phyloP scores from a whole-genome alignment of 2,113 vertebrate species.

The Clarias batrachus region DNA sequence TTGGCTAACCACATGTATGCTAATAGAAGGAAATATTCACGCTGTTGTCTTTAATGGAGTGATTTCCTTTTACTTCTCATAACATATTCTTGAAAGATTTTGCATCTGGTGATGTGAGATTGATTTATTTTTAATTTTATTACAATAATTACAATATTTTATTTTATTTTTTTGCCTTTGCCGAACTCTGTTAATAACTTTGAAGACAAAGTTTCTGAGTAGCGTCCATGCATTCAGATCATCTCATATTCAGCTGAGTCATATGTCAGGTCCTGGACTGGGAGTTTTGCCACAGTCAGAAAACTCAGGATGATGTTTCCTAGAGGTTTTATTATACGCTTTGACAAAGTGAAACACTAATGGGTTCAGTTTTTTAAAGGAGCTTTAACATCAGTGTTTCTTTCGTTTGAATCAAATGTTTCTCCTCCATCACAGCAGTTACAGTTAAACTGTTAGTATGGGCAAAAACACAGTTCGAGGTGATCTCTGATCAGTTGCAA shows the following conservation, averaged over 20 bases:
- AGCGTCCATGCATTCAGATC: conserved; percentile 25
- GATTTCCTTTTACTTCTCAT: background rate
- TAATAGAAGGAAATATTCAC: background rate
- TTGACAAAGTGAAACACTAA: background rate
- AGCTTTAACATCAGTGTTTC: too few species aligned
- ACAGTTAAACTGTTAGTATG: background rate
- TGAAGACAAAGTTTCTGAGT: background rate
- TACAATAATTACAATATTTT: too few species aligned
- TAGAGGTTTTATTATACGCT: background rate
- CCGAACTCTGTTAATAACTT: background rate
- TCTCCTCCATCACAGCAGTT: background rate
- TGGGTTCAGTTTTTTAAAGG: background rate
- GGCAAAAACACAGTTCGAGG: background rate
- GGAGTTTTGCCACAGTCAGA: conserved; percentile 4
- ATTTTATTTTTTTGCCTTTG: background rate
- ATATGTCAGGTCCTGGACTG: conserved; percentile 5
- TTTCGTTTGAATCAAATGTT: background rate
- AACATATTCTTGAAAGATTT: background rate
- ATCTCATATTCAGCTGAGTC: conserved; percentile 40
- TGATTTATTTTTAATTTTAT: too few species aligned
- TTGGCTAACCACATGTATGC: background rate
- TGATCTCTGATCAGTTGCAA: background rate
- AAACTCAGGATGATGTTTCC: conserved; percentile 31
- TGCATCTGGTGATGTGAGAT: background rate
- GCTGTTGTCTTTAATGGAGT: background rate